Evolutionary conservation across 2,797 vertebrate genomes (phyloP), one percentile per base, ranked within the genome.

Genomic region (Cichlasoma orientale): DNA sequence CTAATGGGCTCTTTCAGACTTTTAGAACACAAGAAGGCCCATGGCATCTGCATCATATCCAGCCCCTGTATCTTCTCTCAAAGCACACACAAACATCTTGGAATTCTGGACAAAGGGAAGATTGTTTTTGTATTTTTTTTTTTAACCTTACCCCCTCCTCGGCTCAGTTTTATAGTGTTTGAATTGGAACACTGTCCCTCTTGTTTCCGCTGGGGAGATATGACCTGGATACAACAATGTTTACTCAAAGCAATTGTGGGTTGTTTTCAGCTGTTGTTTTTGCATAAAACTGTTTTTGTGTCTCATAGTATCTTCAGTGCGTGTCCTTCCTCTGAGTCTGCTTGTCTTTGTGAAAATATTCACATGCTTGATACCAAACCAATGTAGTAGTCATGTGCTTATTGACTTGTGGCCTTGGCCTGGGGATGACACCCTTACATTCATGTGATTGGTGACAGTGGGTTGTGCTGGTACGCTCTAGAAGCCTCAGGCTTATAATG

Each of bases 341-440:
- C n/a, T 59, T 25, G 21, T 83, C 61, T 86, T 54, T 74, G 50
- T 77, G 74, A 44, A 56, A 72, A 63, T 72, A 56, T 79, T 70
- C 41, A 81, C 63, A 85, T 82, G 83, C 76, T 71, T 90, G 88
- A 73, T 73, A 84, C 57, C 77, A 57, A 71, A 79, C 73, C 75
- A 74, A 33, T 84, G 76, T 91, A 90, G 89, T 91, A 91, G 90
- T 94, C 95, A 96, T 95, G 94, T 95, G 95, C 90, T 93, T 77
- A 81, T 33, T 85, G 75, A 90, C 86, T 88, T 89, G 83, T 89
- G 86, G 84, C 81, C 78, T 52, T 92, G 88, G 93, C 93, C 93
- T 84, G 86, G 81, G 91, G 91, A 89, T 90, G 83, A 90, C 86
- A 85, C 72, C 80, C 85, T 74, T 63, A 79, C 73, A 78, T 89